Conservation (phyloP, 2,888 invertebrate genomes). For the Orchesella flavescens region DNA sequence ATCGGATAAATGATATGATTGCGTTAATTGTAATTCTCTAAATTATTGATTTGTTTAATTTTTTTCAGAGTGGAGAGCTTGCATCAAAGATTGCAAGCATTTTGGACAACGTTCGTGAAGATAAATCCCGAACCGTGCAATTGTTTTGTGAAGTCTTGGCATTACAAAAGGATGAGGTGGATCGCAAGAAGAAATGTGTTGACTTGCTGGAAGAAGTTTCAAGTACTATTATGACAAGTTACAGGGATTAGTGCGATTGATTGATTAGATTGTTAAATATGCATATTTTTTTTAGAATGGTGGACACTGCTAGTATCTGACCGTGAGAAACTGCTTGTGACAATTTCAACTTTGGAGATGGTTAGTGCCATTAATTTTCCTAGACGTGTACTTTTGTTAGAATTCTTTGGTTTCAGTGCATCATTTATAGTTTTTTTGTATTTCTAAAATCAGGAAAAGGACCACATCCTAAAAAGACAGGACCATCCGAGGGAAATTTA, state of each 20-base stretch:
- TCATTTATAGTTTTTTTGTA: too few relatives aligned
- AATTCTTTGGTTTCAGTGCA: too few relatives aligned
- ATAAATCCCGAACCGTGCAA: slow-evolving; percentile 31
- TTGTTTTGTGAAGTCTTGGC: slow-evolving; percentile 42
- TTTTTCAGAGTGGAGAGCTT: slow-evolving; percentile 11
- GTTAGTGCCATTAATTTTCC: slow-evolving; percentile 1
- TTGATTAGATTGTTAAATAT: too few relatives aligned
- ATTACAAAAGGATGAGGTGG: slow-evolving; percentile 26
- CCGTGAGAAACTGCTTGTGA: slow-evolving; percentile 52
- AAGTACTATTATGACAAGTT: slow-evolving; percentile 6
- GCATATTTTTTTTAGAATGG: slow-evolving; percentile 34
- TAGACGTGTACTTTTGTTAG: too few relatives aligned
- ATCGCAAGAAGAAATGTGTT: slow-evolving; percentile 42
- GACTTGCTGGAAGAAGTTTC: slow-evolving; percentile 44
- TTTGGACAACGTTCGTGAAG: slow-evolving; percentile 28
- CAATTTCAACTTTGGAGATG: slow-evolving; percentile 58
- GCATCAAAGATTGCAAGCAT: slow-evolving; percentile 21
- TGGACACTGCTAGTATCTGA: slow-evolving; percentile 53
- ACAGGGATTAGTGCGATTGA: background rate
- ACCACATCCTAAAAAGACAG: slow-evolving; percentile 19
- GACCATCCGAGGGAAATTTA: slow-evolving; percentile 34
- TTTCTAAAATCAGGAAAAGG: slow-evolving; percentile 38
- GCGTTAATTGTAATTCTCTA: background rate
- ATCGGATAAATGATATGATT: too few relatives aligned
- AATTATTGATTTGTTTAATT: too few relatives aligned